phyloP scores from a whole-genome alignment of 2,797 vertebrate genomes.

The Galaxias olidus region DNA sequence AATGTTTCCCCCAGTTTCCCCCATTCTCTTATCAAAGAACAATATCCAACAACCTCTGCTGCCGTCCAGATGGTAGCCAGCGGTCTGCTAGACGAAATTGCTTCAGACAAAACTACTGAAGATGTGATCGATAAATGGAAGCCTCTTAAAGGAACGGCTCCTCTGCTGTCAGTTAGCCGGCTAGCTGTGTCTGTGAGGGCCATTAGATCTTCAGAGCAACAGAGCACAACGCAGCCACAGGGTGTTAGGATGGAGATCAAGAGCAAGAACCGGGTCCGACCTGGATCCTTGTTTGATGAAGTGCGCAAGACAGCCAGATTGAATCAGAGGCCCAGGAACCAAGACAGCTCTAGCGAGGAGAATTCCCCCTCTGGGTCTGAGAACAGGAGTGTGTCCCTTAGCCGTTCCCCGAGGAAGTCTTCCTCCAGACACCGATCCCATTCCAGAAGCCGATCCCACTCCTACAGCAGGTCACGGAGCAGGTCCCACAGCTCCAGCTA shows the following conservation, averaged over 20 bases:
- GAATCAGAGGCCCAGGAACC: conserved; percentile 92
- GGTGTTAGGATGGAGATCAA: conserved; percentile 96
- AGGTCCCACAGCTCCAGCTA: conserved; percentile 86
- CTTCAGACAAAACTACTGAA: conserved; percentile 46
- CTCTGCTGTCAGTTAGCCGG: conserved; percentile 49
- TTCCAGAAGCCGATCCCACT: conserved; percentile 75
- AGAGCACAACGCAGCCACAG: conserved; percentile 60
- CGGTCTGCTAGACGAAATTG: conserved; percentile 49
- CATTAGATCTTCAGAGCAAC: conserved; percentile 53
- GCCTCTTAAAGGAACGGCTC: conserved; percentile 84
- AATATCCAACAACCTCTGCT: conserved; percentile 15
- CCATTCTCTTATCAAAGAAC: conserved; percentile 45
- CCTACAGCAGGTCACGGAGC: conserved; percentile 87
- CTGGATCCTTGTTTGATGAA: conserved; percentile 96
- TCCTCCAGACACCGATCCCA: conserved; percentile 82
- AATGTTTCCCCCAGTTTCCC: conserved; percentile 27
- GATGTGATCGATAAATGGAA: conserved; percentile 84
- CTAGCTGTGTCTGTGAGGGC: conserved; percentile 46
- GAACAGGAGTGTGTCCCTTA: conserved; percentile 72
- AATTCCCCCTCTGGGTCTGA: conserved; percentile 76
- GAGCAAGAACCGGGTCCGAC: conserved; percentile 89
- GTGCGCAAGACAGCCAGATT: conserved; percentile 94
- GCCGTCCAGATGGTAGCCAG: conserved; percentile 27
- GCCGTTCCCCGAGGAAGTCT: conserved; percentile 83
- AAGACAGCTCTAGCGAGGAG: conserved; percentile 94